These are phyloP conservation scores for Drosophila lini DNA, from an alignment of 1,140 invertebrate genomes.

Conservation along the genomic window DNA sequence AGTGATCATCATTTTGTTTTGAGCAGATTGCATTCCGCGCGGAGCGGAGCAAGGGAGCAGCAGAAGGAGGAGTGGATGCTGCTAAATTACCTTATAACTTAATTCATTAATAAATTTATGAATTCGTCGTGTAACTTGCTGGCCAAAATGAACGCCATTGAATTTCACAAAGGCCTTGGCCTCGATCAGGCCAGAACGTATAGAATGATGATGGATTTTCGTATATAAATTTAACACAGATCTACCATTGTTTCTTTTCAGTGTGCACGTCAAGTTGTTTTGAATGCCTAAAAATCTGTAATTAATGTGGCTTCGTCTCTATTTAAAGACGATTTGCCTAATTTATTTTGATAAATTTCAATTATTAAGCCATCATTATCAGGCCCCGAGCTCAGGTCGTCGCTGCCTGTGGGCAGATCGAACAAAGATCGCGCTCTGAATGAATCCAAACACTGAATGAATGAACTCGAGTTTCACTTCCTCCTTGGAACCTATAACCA, in stretches of 20 bases:
- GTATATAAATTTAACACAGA: neutral
- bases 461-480: slow-evolving; percentile 49
- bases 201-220: slow-evolving; percentile 8
- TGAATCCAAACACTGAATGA: slow-evolving; percentile 49
- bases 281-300: slow-evolving; percentile 47
- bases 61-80: slow-evolving; percentile 15
- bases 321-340: slow-evolving; percentile 67
- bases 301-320: slow-evolving; percentile 73
- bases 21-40: slow-evolving; percentile 63
- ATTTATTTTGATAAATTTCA: slow-evolving; percentile 77
- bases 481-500: slow-evolving; percentile 20
- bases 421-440: slow-evolving; percentile 41
- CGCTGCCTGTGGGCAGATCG: slow-evolving; percentile 8
- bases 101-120: slow-evolving; percentile 84
- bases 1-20: slow-evolving; percentile 66
- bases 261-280: slow-evolving; percentile 45
- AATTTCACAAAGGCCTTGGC: slow-evolving; percentile 17
- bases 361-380: slow-evolving; percentile 73
- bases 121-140: slow-evolving; percentile 81
- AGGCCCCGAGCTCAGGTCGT: slow-evolving; percentile 5
- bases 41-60: slow-evolving; percentile 4
- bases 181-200: slow-evolving; percentile 28
- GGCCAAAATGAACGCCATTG: slow-evolving; percentile 71
- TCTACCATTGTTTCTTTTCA: slow-evolving; percentile 10
- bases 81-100: slow-evolving; percentile 83